Conservation (phyloP, 92 coral and sea anemone genomes). For the Paragorgia papillata region DNA sequence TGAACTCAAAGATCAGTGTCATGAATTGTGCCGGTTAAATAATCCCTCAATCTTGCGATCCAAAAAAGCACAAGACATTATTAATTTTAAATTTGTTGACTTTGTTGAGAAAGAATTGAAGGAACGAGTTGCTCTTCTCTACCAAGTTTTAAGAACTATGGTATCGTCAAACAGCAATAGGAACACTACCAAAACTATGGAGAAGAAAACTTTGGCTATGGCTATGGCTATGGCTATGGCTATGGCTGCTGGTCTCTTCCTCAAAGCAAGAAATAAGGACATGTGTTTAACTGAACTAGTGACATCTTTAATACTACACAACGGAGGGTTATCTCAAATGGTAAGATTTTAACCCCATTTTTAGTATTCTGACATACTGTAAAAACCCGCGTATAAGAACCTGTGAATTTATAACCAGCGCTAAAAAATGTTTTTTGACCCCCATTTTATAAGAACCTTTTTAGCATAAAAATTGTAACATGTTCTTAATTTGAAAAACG, state of each 20-base stretch:
- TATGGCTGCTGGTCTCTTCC: no score
- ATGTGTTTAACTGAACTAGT: slow-evolving; percentile 37
- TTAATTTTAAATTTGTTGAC: slow-evolving; percentile 40
- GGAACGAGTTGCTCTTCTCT: slow-evolving; percentile 36
- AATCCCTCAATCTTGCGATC: slow-evolving; percentile 34
- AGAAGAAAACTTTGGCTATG: slow-evolving; percentile 40
- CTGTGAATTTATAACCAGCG: slow-evolving; percentile 20
- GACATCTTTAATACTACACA: slow-evolving; percentile 46
- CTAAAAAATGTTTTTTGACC: no score
- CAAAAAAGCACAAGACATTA: slow-evolving; percentile 7
- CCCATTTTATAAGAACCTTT: slow-evolving; percentile 25
- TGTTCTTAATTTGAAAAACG: not conserved
- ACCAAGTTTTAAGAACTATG: slow-evolving; percentile 35
- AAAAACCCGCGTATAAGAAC: slow-evolving; percentile 23
- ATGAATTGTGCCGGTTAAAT: slow-evolving; percentile 9
- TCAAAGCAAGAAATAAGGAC: slow-evolving; percentile 42
- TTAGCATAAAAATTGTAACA: slow-evolving; percentile 20
- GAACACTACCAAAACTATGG: slow-evolving; percentile 43
- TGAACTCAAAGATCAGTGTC: slow-evolving; percentile 31
- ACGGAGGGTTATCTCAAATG: slow-evolving; percentile 32
- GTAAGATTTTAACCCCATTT: slow-evolving; percentile 17
- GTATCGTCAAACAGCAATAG: slow-evolving; percentile 24
- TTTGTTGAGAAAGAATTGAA: slow-evolving; percentile 41
- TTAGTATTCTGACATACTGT: slow-evolving; percentile 18
- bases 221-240: no score